Percentiles rank a stretch among this genome's conserved stretches.
These are phyloP conservation scores for Dolomedes plantarius DNA, from an alignment of 2,888 invertebrate species.

Conservation along the genomic window DNA sequence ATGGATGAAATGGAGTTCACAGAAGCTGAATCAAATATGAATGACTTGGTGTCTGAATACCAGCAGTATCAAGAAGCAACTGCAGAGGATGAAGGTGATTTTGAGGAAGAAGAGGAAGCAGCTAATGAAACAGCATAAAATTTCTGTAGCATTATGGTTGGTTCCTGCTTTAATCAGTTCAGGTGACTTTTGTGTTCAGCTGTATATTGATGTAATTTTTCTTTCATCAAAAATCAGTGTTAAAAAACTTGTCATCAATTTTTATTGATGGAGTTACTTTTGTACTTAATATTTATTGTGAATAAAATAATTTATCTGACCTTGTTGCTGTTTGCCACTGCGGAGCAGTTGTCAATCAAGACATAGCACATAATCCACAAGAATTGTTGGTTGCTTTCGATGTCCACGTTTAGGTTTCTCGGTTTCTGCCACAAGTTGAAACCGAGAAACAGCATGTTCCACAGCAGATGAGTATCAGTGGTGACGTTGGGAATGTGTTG, in stretches of 20 bases:
- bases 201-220: neutral
- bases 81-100: conserved; percentile 84
- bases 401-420: too few relatives aligned
- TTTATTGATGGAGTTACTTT: neutral
- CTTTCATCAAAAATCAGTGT: neutral
- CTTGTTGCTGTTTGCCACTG: too few relatives aligned
- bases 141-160: too few relatives aligned
- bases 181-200: neutral
- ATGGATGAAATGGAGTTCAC: conserved; percentile 99
- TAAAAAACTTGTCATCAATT: neutral
- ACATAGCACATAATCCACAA: too few relatives aligned
- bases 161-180: too few relatives aligned
- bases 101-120: conserved; percentile 74
- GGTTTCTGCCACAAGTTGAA: too few relatives aligned
- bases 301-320: too few relatives aligned
- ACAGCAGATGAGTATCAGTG: too few relatives aligned
- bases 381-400: too few relatives aligned
- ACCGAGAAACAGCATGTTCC: too few relatives aligned
- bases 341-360: too few relatives aligned
- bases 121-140: conserved; percentile 52
- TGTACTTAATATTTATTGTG: neutral
- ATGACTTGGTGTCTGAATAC: conserved; percentile 92
- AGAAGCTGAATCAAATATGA: conserved; percentile 95
- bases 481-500: too few relatives aligned
- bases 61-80: conserved; percentile 96